Percentiles rank a stretch among this genome's conserved stretches.
Evolutionary conservation across 1,140 invertebrate genomes (phyloP).

Genomic region (Psix sp.): DNA sequence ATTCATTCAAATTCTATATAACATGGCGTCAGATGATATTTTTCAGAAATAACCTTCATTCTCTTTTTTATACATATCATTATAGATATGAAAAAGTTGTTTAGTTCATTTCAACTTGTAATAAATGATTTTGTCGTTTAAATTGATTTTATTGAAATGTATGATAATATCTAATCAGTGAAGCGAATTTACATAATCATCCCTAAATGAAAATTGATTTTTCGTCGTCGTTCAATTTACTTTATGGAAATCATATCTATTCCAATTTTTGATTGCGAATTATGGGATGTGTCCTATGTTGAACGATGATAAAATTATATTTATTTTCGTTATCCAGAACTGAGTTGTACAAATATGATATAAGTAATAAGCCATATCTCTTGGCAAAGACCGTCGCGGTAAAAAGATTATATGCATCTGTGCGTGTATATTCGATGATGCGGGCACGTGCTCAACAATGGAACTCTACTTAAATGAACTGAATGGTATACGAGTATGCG

Average conservation of each 20-base stretch:
- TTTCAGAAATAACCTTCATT: no score
- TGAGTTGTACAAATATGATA: constrained; percentile 48
- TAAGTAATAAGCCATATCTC: constrained; percentile 53
- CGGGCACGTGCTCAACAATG: constrained; percentile 64
- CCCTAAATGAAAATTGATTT: no score
- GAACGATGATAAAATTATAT: constrained; percentile 42
- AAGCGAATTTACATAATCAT: no score
- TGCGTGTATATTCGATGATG: constrained; percentile 69
- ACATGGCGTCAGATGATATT: no score
- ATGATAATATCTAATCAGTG: no score
- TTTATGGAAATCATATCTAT: constrained; percentile 27
- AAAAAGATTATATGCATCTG: constrained; percentile 69
- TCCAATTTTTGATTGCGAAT: constrained; percentile 6
- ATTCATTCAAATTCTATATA: no score
- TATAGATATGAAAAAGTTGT: no score
- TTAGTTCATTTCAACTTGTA: no score
- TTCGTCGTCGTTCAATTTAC: constrained; percentile 1
- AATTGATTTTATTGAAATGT: no score
- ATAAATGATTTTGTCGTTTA: no score
- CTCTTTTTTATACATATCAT: no score
- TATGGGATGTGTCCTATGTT: constrained; percentile 23
- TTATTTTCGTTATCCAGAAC: constrained; percentile 47
- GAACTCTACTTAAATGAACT: constrained; percentile 40
- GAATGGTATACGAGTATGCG: constrained; percentile 50
- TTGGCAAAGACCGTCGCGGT: constrained; percentile 27